These are phyloP conservation scores for Syngnathus floridae DNA, from an alignment of 2,113 vertebrate genomes.

Conservation along the genomic window DNA sequence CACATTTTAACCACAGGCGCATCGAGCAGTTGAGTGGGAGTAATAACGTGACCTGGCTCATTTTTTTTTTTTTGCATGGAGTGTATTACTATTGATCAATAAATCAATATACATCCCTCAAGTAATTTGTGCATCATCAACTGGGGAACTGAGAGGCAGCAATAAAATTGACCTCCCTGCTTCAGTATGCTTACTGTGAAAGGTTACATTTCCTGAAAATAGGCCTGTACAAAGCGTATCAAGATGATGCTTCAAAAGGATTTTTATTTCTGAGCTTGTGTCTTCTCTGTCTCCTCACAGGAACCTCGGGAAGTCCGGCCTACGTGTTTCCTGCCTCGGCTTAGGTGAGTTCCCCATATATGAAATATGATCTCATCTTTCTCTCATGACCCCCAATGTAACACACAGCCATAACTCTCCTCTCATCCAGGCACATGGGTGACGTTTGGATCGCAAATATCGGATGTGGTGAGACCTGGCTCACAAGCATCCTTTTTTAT, in stretches of 20 bases:
- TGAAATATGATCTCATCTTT: slow-evolving; percentile 1
- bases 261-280: neutral
- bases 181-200: neutral
- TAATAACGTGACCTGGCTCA: neutral
- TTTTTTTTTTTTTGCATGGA: neutral
- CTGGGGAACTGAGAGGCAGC: neutral
- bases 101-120: neutral
- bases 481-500: neutral
- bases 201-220: neutral
- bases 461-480: slow-evolving; percentile 78
- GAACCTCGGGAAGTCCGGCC: slow-evolving; percentile 73
- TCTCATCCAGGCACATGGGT: slow-evolving; percentile 82
- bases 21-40: slow-evolving; percentile 11
- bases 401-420: neutral
- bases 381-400: slow-evolving; percentile 19
- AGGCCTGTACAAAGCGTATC: neutral
- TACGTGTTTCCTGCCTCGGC: slow-evolving; percentile 73
- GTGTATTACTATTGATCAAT: neutral
- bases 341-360: slow-evolving; percentile 60
- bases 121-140: neutral
- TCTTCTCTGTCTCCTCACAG: slow-evolving; percentile 34
- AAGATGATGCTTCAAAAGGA: neutral
- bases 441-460: slow-evolving; percentile 89
- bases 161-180: neutral
- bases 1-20: slow-evolving; percentile 30